Percentiles rank a stretch among this genome's conserved stretches.
Conservation (phyloP, 37 sponge, comb jelly and placozoan genomes). For the Spongilla lacustris region DNA sequence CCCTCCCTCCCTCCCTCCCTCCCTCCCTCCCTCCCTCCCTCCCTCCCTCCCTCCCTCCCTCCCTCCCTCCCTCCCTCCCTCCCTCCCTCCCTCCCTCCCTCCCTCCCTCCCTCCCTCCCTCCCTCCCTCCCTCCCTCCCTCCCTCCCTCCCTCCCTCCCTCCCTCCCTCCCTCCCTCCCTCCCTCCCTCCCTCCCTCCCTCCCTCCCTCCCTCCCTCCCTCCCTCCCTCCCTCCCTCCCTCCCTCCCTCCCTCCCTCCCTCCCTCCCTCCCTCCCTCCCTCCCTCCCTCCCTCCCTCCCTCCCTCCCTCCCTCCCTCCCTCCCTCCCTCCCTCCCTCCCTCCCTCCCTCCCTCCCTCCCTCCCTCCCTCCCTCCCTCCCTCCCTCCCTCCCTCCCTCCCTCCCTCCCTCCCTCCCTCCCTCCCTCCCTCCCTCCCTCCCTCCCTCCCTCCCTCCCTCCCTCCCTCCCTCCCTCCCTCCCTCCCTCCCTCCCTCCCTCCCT, state of each 20-base stretch:
- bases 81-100: neutral
- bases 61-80: neutral
- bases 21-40: neutral
- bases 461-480: too few species aligned
- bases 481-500: too few species aligned
- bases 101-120: conserved; percentile 8
- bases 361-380: too few species aligned
- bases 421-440: too few species aligned
- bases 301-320: neutral
- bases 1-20: neutral
- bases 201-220: neutral
- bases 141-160: neutral
- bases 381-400: too few species aligned
- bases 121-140: neutral
- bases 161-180: neutral
- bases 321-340: neutral
- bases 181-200: neutral
- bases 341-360: too few species aligned
- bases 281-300: neutral
- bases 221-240: neutral
- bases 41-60: neutral
- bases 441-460: too few species aligned
- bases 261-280: neutral
- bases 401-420: too few species aligned
- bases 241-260: neutral